These are phyloP conservation scores for Andrena flavipes DNA, from an alignment of 2,888 invertebrate genomes.

Conservation along the genomic window DNA sequence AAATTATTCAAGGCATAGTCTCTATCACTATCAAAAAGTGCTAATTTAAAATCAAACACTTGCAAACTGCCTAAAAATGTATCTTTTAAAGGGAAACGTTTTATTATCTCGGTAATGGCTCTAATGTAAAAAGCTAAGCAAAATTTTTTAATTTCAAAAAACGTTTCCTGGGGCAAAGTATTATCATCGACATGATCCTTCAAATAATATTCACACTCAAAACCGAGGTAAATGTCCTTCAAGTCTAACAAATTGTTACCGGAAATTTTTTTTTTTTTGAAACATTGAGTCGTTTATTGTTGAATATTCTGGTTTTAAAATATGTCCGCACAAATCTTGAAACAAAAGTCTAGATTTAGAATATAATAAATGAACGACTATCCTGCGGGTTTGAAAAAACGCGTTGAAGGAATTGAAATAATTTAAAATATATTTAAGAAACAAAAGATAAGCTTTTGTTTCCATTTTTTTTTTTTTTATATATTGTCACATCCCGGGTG, in stretches of 20 bases:
- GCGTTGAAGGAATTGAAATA: not conserved
- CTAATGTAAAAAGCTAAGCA: constrained; percentile 5
- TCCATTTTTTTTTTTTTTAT: too few relatives aligned
- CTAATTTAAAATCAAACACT: not conserved
- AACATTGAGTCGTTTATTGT: not conserved
- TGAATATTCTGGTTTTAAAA: not conserved
- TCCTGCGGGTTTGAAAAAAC: not conserved
- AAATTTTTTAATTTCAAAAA: constrained; percentile 6
- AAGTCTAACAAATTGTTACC: not conserved
- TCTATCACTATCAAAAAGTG: constrained; percentile 5
- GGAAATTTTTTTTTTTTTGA: too few relatives aligned
- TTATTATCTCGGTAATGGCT: constrained; percentile 8
- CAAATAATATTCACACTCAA: constrained; percentile 3
- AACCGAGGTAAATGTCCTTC: not conserved
- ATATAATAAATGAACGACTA: too few relatives aligned
- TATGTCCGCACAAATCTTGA: not conserved
- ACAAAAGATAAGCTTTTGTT: too few relatives aligned
- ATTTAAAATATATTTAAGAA: too few relatives aligned
- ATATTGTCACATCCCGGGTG: too few relatives aligned
- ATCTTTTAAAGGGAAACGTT: constrained; percentile 5
- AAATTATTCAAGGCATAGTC: not conserved
- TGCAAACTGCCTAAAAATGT: constrained; percentile 7
- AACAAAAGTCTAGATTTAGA: not conserved
- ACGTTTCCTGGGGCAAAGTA: constrained; percentile 9
- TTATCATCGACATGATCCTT: constrained; percentile 8